phyloP scores from a whole-genome alignment of 1,140 invertebrate species.

The Pomacea maculata region DNA sequence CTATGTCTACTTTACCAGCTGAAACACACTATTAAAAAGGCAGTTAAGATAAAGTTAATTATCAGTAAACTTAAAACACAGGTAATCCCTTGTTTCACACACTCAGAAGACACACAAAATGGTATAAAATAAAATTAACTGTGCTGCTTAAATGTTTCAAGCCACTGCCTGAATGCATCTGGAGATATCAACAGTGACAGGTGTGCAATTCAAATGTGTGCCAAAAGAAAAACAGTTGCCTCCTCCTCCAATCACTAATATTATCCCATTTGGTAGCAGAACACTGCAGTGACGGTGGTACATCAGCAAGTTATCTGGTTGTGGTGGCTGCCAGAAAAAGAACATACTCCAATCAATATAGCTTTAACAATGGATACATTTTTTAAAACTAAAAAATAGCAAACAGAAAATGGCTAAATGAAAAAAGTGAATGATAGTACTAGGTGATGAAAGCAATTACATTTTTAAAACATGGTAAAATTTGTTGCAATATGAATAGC shows the following conservation, averaged over 20 bases:
- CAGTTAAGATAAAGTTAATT: no score
- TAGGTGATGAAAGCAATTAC: no score
- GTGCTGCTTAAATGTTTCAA: background rate
- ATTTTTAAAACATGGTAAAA: no score
- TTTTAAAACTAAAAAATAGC: background rate
- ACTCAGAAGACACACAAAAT: background rate
- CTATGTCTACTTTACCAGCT: background rate
- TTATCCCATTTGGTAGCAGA: conserved; percentile 46
- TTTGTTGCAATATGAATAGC: no score
- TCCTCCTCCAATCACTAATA: conserved; percentile 68
- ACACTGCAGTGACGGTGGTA: conserved; percentile 64
- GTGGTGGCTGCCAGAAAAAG: conserved; percentile 25
- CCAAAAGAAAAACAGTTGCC: conserved; percentile 72
- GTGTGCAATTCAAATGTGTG: conserved; percentile 66
- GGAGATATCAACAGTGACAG: conserved; percentile 40
- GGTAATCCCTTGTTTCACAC: background rate
- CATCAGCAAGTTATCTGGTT: conserved; percentile 56
- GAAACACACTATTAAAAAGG: background rate
- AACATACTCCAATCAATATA: background rate
- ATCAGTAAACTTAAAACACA: background rate
- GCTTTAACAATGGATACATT: conserved; percentile 8
- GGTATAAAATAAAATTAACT: background rate
- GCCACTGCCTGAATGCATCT: conserved; percentile 21
- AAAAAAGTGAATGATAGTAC: background rate
- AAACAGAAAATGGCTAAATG: background rate